Evolutionary conservation across 2,797 vertebrate genomes (phyloP).

Genomic region (Scolopax bukidnonensis): DNA sequence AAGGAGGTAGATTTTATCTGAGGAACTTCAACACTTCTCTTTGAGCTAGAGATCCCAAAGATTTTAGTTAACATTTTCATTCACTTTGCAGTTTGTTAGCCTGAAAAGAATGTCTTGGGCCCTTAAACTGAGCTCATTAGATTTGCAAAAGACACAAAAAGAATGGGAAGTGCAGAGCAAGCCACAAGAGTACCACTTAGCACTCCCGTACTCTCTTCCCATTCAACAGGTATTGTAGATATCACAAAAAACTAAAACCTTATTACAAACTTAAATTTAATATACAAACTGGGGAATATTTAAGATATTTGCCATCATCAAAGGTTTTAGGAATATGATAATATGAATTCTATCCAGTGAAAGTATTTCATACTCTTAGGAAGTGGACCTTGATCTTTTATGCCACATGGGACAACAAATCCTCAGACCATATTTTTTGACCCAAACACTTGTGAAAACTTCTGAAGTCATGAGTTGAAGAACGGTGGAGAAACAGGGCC

Average conservation of each 20-base stretch:
- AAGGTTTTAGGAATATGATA: not conserved
- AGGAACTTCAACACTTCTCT: not conserved
- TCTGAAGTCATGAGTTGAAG: not conserved
- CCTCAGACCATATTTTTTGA: not conserved
- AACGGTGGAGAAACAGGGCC: not conserved
- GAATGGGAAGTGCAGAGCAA: not conserved
- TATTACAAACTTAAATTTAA: not conserved
- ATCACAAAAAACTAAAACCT: not conserved
- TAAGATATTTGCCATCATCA: not conserved
- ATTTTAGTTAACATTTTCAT: not conserved
- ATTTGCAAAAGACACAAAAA: not conserved
- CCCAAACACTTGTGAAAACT: not conserved
- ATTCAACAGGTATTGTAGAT: not conserved
- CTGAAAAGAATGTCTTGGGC: not conserved
- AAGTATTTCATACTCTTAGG: not conserved
- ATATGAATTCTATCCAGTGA: not conserved
- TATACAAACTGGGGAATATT: not conserved
- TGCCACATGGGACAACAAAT: not conserved
- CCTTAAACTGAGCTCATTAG: not conserved
- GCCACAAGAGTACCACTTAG: not conserved
- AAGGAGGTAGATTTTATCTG: not conserved
- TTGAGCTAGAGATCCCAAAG: not conserved
- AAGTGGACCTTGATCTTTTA: not conserved
- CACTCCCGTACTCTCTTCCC: not conserved
- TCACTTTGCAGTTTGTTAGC: not conserved